These are phyloP conservation scores for Torymus aiolomorphi DNA, from an alignment of 2,888 invertebrate genomes.

Conservation along the genomic window DNA sequence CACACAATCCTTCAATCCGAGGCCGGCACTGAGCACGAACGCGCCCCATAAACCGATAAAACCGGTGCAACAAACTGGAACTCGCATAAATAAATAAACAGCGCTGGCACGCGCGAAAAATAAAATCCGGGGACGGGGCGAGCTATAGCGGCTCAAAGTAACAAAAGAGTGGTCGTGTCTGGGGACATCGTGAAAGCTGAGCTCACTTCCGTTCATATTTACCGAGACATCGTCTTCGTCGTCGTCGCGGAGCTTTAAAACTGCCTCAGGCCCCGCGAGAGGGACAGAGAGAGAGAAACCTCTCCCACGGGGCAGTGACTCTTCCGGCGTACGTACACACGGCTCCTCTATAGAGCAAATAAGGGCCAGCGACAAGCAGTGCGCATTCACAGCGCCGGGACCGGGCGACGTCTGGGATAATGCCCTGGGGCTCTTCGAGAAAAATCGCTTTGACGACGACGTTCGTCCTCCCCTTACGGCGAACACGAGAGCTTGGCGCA, in stretches of 20 bases:
- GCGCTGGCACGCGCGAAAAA: not conserved
- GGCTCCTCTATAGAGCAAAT: not conserved
- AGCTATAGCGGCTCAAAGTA: not conserved
- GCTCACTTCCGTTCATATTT: slow-evolving; percentile 21
- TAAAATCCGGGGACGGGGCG: too few species aligned
- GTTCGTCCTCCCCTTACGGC: too few species aligned
- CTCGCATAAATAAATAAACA: not conserved
- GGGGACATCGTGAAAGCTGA: not conserved
- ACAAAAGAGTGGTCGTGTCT: not conserved
- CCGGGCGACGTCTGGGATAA: slow-evolving; percentile 34
- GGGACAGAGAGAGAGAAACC: not conserved
- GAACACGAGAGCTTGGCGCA: not conserved
- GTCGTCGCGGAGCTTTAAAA: slow-evolving; percentile 31
- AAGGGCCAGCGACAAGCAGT: not conserved
- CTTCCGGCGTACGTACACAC: not conserved
- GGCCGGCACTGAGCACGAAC: too few species aligned
- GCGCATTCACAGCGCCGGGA: slow-evolving; percentile 8
- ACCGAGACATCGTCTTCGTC: slow-evolving; percentile 16
- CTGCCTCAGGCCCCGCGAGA: slow-evolving; percentile 10
- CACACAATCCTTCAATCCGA: too few species aligned
- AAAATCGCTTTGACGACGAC: not conserved
- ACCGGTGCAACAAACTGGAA: not conserved
- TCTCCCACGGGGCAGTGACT: slow-evolving; percentile 23
- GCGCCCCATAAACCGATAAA: too few species aligned
- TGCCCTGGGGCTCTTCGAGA: slow-evolving; percentile 30